Evolutionary conservation across 2,797 vertebrate genomes (phyloP), one percentile per base, ranked within the genome.

Genomic region (Mallotus villosus): DNA sequence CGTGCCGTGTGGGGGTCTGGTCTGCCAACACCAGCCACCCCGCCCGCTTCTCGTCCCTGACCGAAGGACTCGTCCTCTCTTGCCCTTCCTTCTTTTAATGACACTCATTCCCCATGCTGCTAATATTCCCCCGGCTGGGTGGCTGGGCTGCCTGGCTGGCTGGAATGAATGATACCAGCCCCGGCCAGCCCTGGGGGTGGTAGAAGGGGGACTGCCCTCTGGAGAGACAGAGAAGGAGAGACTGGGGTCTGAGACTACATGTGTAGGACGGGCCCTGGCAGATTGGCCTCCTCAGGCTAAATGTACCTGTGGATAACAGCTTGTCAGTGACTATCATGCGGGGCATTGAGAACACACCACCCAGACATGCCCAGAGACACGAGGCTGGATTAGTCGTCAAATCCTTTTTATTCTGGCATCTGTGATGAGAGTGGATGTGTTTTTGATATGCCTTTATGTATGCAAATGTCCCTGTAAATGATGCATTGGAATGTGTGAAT

Each of bases 71-170:
- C 57, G 90, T 93, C 91, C 93, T 94, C 91, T 63, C 41, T 82
- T 90, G 92, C 89, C 93, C 93, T 93, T 93, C 91, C 83, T 82
- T 81, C 76, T 79, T 46, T 84, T 93, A 94, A 94, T 93, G 91
- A 89, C 86, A 91, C 84, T 91, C 91, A 93, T 94, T 93, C 93
- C 96, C 93, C 90, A 94, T 90, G 95, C 92, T 92, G 95, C 91
- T 93, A 92, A 92, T 86, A 93, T 90, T 95, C 94, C 95, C 95
- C 95, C 94, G 92, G 89, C 87, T 74, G 79, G 85, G 87, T 19
- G 51, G 51, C 49, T 51, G 16, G 49, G 27, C 87, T 74, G 80
- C 84, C 88, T 51, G 51, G 51, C 51, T 55, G 51, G 51, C 87
- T 74, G 80, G 85, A 87, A 88, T 95, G 95, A 97, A 90, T 93